Conservation (phyloP, 1,140 invertebrate genomes). For the Apis florea region DNA sequence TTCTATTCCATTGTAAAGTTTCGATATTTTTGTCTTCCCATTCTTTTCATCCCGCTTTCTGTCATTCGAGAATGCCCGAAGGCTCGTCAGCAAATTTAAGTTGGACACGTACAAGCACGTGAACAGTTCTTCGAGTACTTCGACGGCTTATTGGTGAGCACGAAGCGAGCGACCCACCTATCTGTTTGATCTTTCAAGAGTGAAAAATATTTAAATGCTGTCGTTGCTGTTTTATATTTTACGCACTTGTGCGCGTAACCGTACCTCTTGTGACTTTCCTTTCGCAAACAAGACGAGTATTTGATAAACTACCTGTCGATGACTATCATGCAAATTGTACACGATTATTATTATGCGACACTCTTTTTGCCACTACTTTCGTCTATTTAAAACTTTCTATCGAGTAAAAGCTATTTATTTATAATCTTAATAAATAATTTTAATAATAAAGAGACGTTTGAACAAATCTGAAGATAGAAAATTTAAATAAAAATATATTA, state of each 20-base stretch:
- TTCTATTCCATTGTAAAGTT: neutral
- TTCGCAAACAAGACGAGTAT: neutral
- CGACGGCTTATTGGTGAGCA: constrained; percentile 76
- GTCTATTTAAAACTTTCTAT: no score
- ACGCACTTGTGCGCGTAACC: constrained; percentile 23
- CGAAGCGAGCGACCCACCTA: constrained; percentile 74
- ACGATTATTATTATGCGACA: neutral
- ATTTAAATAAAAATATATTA: no score
- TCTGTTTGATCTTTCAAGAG: constrained; percentile 74
- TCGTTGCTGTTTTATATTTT: constrained; percentile 35
- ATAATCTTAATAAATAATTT: no score
- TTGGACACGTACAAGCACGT: constrained; percentile 62
- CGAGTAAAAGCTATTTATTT: no score
- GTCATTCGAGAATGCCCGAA: constrained; percentile 32
- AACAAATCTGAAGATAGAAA: no score
- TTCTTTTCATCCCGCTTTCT: constrained; percentile 9
- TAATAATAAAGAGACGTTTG: no score
- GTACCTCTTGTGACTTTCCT: neutral
- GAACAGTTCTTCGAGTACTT: constrained; percentile 52
- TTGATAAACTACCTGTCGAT: neutral
- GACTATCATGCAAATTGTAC: neutral
- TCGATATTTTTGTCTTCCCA: neutral
- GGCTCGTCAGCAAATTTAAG: constrained; percentile 54
- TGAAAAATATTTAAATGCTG: constrained; percentile 78
- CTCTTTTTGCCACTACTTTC: no score